These are phyloP conservation scores for Agrilus mali DNA, from an alignment of 2,888 invertebrate species.

Conservation along the genomic window DNA sequence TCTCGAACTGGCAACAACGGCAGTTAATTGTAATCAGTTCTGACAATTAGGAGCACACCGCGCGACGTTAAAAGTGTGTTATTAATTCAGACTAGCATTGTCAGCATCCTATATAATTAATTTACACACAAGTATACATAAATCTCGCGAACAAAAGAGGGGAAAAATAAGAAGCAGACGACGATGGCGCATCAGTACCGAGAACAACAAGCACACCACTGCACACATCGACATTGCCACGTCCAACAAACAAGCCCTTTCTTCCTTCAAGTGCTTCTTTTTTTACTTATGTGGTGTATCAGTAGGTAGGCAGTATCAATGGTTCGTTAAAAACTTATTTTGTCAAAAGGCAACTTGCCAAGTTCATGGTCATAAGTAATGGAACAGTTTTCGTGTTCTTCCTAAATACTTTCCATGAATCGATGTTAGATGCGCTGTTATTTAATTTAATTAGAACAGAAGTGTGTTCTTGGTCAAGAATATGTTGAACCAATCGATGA, in stretches of 20 bases:
- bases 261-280: neutral
- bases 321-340: too few relatives aligned
- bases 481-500: too few relatives aligned
- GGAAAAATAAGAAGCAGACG: conserved; percentile 12
- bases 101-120: conserved; percentile 20
- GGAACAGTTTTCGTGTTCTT: too few relatives aligned
- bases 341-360: too few relatives aligned
- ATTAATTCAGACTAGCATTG: conserved; percentile 15
- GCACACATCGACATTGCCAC: too few relatives aligned
- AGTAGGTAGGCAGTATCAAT: neutral
- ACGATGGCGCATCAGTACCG: conserved; percentile 3
- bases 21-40: neutral
- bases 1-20: too few relatives aligned
- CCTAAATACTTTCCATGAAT: too few relatives aligned
- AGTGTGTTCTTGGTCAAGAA: too few relatives aligned
- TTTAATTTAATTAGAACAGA: too few relatives aligned
- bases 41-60: conserved; percentile 12
- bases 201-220: neutral
- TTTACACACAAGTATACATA: conserved; percentile 20
- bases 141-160: conserved; percentile 17
- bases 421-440: too few relatives aligned
- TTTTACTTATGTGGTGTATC: neutral
- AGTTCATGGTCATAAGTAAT: too few relatives aligned
- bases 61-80: conserved; percentile 10
- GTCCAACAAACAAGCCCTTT: neutral